These are phyloP conservation scores for Cerceris ruficornis DNA, from an alignment of 2,888 invertebrate genomes.

Conservation along the genomic window DNA sequence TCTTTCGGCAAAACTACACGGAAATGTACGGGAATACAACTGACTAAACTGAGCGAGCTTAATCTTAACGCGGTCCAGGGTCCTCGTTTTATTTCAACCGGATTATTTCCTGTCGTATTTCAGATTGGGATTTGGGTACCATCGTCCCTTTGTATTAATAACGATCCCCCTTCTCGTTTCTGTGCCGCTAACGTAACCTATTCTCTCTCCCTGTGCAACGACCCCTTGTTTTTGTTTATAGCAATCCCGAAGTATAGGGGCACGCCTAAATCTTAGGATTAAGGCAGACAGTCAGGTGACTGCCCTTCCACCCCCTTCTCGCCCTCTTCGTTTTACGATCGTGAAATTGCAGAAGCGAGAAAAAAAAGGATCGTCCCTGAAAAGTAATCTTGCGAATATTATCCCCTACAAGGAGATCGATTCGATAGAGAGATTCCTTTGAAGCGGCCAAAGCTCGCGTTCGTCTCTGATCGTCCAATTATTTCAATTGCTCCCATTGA, in stretches of 20 bases:
- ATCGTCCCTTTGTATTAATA: conserved; percentile 77
- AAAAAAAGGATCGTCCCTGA: conserved; percentile 44
- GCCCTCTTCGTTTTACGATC: conserved; percentile 55
- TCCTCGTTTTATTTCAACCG: conserved; percentile 74
- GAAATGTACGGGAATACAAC: conserved; percentile 46
- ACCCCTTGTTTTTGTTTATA: conserved; percentile 74
- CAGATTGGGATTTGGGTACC: conserved; percentile 79
- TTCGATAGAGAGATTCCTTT: background rate
- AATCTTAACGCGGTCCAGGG: conserved; percentile 60
- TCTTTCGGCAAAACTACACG: conserved; percentile 36
- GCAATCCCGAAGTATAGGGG: conserved; percentile 67
- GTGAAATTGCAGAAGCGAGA: conserved; percentile 42
- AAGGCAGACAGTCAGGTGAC: conserved; percentile 65
- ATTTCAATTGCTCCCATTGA: background rate
- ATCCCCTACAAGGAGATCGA: background rate
- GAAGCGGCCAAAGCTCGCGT: background rate
- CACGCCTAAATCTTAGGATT: conserved; percentile 76
- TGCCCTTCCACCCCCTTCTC: conserved; percentile 54
- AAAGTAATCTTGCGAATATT: conserved; percentile 41
- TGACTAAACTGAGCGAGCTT: conserved; percentile 47
- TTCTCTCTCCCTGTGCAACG: conserved; percentile 59
- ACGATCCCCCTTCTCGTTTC: conserved; percentile 60
- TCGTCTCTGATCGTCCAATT: conserved; percentile 1
- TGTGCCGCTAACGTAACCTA: conserved; percentile 48
- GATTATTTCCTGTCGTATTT: conserved; percentile 79